phyloP scores from a whole-genome alignment of 2,797 vertebrate genomes.

The Astyanax mexicanus region DNA sequence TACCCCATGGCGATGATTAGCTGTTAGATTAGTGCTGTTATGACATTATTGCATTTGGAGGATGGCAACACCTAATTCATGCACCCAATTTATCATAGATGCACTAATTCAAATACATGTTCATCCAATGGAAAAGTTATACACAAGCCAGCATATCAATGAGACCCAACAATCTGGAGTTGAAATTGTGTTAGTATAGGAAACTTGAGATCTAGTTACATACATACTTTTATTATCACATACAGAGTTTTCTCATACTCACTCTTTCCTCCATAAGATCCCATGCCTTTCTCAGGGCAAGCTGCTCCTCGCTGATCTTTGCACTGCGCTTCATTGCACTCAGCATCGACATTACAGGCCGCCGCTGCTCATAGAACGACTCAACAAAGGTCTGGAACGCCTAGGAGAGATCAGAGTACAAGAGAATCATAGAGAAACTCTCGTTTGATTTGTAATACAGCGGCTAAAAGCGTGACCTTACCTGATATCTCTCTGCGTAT shows the following conservation, averaged over 20 bases:
- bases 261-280: conserved; percentile 77
- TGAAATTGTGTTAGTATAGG: too few species aligned
- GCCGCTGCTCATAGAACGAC: conserved; percentile 78
- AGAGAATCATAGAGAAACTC: not conserved
- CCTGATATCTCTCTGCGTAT: conserved; percentile 80
- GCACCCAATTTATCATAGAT: too few species aligned
- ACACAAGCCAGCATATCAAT: too few species aligned
- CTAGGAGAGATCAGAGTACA: conserved; percentile 51
- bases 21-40: too few species aligned
- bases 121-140: too few species aligned
- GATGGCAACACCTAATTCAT: too few species aligned
- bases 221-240: not conserved
- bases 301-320: conserved; percentile 70
- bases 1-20: too few species aligned
- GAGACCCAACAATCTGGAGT: too few species aligned
- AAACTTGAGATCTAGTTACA: too few species aligned
- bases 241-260: conserved; percentile 30
- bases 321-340: conserved; percentile 64
- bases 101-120: too few species aligned
- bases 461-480: conserved; percentile 62
- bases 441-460: not conserved
- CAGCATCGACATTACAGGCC: conserved; percentile 74
- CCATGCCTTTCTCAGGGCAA: conserved; percentile 75
- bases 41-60: too few species aligned
- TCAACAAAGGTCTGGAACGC: conserved; percentile 77